Percentiles rank a stretch among this genome's conserved stretches.
These are phyloP conservation scores for Auanema freiburgensis DNA, from an alignment of 2,888 invertebrate genomes.

Conservation along the genomic window DNA sequence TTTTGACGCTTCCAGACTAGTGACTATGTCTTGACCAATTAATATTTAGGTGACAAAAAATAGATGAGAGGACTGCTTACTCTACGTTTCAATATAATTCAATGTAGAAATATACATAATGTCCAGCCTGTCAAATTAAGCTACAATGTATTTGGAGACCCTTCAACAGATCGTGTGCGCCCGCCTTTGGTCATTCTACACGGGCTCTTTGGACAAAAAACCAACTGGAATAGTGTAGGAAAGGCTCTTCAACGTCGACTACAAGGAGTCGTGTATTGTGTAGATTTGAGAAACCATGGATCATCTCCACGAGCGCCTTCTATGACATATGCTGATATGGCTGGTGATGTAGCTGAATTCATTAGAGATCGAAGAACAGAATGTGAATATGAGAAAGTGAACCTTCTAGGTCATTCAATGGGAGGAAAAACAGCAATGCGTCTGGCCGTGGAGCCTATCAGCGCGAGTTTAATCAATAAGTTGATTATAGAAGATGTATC, in stretches of 20 bases:
- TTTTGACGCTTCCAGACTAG: no score
- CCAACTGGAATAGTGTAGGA: slow-evolving; percentile 82
- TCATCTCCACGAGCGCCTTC: slow-evolving; percentile 80
- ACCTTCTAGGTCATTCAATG: slow-evolving; percentile 44
- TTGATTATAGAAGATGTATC: slow-evolving; percentile 53
- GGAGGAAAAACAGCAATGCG: slow-evolving; percentile 57
- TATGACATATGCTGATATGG: slow-evolving; percentile 78
- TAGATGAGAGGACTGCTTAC: no score
- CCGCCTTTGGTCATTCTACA: slow-evolving; percentile 81
- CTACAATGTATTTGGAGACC: slow-evolving; percentile 14
- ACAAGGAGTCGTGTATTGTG: slow-evolving; percentile 72
- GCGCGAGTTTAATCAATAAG: slow-evolving; percentile 20
- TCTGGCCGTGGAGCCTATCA: slow-evolving; percentile 40
- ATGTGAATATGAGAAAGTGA: slow-evolving; percentile 14
- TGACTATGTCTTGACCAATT: no score
- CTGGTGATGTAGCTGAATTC: slow-evolving; percentile 74
- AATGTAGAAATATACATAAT: no score
- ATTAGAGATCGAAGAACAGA: slow-evolving; percentile 37
- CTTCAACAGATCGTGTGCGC: slow-evolving; percentile 5
- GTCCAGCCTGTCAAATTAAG: slow-evolving; percentile 10
- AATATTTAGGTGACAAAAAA: no score
- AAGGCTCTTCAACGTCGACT: slow-evolving; percentile 69
- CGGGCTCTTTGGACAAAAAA: slow-evolving; percentile 83
- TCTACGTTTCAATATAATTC: no score
- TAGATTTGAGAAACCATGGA: slow-evolving; percentile 93